Conservation (phyloP, 2,113 vertebrate species). For the Thymallus thymallus region DNA sequence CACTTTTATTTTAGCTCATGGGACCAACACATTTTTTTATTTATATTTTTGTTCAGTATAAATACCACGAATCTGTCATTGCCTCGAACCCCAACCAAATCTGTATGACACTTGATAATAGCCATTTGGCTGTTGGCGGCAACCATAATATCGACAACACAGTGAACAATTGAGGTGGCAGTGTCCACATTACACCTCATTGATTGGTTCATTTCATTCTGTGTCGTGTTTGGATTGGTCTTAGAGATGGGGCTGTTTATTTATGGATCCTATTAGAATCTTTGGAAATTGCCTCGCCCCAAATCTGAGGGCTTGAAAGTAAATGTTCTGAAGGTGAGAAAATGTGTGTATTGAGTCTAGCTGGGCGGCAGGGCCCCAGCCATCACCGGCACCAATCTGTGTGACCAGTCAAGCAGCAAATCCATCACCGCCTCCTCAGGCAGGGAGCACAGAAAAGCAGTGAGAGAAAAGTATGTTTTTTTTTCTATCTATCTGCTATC, state of each 20-base stretch:
- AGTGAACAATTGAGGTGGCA: slow-evolving; percentile 21
- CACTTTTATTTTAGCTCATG: too few relatives aligned
- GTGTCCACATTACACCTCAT: slow-evolving; percentile 23
- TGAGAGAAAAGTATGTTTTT: slow-evolving; percentile 67
- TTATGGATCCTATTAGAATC: slow-evolving; percentile 26
- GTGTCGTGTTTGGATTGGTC: slow-evolving; percentile 10
- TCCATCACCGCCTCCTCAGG: slow-evolving; percentile 78
- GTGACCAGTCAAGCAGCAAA: slow-evolving; percentile 79
- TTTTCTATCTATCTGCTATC: slow-evolving; percentile 30
- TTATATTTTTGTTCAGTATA: not conserved
- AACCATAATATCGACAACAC: slow-evolving; percentile 23
- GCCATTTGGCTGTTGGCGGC: slow-evolving; percentile 9
- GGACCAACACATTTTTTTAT: too few relatives aligned
- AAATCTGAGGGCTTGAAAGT: slow-evolving; percentile 64
- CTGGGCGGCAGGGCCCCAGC: slow-evolving; percentile 42
- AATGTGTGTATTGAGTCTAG: slow-evolving; percentile 68
- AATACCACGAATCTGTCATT: not conserved
- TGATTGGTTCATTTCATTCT: slow-evolving; percentile 28
- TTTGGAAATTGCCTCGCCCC: not conserved
- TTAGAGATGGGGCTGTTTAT: slow-evolving; percentile 10
- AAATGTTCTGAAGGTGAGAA: slow-evolving; percentile 72
- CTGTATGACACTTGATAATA: not conserved
- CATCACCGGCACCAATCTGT: slow-evolving; percentile 73
- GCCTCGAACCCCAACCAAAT: not conserved
- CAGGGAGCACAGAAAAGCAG: slow-evolving; percentile 66